Evolutionary conservation across 1,140 invertebrate species (phyloP).

Genomic region (Eciton burchellii): DNA sequence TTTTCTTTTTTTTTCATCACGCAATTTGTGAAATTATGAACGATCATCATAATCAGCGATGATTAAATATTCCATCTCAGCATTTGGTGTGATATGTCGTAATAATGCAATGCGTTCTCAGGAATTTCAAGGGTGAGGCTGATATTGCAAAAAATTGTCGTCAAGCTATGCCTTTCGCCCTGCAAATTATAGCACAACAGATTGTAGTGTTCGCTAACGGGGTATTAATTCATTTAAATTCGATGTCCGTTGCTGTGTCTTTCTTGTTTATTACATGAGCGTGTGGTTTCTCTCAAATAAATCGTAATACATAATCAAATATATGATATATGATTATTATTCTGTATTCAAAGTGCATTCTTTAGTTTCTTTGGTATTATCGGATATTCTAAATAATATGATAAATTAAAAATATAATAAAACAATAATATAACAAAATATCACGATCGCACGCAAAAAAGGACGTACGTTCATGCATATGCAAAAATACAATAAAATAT

Average conservation of each 20-base stretch:
- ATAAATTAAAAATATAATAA: slow-evolving; percentile 5
- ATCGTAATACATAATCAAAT: too few relatives aligned
- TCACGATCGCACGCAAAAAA: background rate
- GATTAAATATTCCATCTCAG: slow-evolving; percentile 35
- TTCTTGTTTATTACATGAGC: background rate
- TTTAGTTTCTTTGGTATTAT: background rate
- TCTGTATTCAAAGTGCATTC: slow-evolving; percentile 14
- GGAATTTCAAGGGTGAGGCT: slow-evolving; percentile 1
- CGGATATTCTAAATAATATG: background rate
- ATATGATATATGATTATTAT: too few relatives aligned
- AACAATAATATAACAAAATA: background rate
- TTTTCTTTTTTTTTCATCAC: slow-evolving; percentile 6
- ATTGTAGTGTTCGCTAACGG: slow-evolving; percentile 24
- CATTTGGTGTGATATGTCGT: background rate
- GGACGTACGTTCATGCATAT: background rate
- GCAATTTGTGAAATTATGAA: background rate
- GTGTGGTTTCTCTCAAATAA: background rate
- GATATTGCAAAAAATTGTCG: slow-evolving; percentile 23
- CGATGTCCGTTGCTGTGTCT: background rate
- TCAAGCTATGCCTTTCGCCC: slow-evolving; percentile 27
- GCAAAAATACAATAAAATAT: too few relatives aligned
- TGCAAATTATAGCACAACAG: slow-evolving; percentile 27
- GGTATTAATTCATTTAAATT: slow-evolving; percentile 31
- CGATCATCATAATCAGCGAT: slow-evolving; percentile 12
- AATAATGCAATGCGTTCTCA: background rate